A percentile compares a stretch with the other conserved stretches of the same genome.
These are phyloP conservation scores for Ferrisia virgata DNA, from an alignment of 2,888 invertebrate species.

Conservation along the genomic window DNA sequence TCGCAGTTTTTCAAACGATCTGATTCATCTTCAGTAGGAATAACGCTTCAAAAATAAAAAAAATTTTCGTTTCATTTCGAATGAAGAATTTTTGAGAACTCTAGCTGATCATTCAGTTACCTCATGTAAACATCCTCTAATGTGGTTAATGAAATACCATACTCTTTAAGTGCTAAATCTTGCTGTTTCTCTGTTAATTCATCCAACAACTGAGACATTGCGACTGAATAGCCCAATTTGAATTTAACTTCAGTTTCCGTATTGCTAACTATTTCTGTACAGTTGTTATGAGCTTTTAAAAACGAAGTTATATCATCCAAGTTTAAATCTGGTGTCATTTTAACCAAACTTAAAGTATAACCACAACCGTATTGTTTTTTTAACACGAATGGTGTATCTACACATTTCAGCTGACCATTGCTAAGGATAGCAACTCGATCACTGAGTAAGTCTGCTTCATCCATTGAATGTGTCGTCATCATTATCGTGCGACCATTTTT, in stretches of 20 bases:
- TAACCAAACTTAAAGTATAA: constrained; percentile 74
- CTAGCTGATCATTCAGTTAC: constrained; percentile 56
- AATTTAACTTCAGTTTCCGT: constrained; percentile 75
- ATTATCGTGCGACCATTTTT: constrained; percentile 70
- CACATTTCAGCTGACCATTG: constrained; percentile 73
- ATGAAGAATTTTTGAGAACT: too few species aligned
- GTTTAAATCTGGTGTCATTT: constrained; percentile 56
- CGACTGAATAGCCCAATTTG: constrained; percentile 62
- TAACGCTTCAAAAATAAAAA: background rate
- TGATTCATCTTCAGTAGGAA: background rate
- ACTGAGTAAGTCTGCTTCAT: constrained; percentile 83
- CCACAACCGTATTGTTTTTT: constrained; percentile 78
- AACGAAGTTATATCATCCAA: constrained; percentile 59
- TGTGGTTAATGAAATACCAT: constrained; percentile 79
- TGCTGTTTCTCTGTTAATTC: constrained; percentile 63
- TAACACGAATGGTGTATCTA: constrained; percentile 75
- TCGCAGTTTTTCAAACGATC: background rate
- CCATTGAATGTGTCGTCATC: constrained; percentile 85
- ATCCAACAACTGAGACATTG: constrained; percentile 67
- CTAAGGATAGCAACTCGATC: constrained; percentile 87
- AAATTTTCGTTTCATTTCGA: background rate
- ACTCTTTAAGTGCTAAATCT: constrained; percentile 67
- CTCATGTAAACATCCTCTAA: constrained; percentile 87
- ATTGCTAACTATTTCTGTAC: constrained; percentile 64
- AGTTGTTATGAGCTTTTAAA: constrained; percentile 64